Conservation (phyloP, 2,888 invertebrate genomes). For the Dioctria rufipes region DNA sequence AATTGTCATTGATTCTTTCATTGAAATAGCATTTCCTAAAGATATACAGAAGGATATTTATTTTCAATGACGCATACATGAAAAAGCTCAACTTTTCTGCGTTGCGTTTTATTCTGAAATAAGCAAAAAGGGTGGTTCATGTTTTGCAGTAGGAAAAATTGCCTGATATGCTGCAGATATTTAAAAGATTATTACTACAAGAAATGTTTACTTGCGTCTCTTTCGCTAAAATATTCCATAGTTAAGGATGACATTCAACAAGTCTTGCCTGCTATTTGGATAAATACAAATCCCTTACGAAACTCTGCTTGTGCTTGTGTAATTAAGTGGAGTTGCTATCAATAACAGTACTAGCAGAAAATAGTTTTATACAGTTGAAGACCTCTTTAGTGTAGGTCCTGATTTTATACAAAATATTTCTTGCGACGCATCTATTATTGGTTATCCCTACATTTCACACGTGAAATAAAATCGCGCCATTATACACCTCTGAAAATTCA, state of each 20-base stretch:
- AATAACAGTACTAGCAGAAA: no score
- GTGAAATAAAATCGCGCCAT: no score
- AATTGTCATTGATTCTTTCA: no score
- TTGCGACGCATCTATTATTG: no score
- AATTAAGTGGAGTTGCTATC: background rate
- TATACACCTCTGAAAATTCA: no score
- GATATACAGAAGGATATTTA: background rate
- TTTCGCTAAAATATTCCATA: no score
- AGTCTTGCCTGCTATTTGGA: background rate
- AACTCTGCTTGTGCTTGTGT: no score
- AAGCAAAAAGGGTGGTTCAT: background rate
- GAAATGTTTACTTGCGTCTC: background rate
- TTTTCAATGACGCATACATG: background rate
- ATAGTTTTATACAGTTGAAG: no score
- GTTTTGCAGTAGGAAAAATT: background rate
- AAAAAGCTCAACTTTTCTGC: background rate
- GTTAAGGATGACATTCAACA: background rate
- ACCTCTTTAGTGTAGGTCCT: no score
- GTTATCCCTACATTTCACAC: no score
- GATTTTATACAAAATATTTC: no score
- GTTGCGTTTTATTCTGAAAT: background rate
- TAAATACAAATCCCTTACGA: background rate
- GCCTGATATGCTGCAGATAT: background rate
- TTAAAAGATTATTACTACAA: background rate
- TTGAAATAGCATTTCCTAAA: no score